A percentile compares a stretch with the other conserved stretches of the same genome.
Evolutionary conservation across 2,888 invertebrate species (phyloP).

Genomic region (Muschampia plurimacula): DNA sequence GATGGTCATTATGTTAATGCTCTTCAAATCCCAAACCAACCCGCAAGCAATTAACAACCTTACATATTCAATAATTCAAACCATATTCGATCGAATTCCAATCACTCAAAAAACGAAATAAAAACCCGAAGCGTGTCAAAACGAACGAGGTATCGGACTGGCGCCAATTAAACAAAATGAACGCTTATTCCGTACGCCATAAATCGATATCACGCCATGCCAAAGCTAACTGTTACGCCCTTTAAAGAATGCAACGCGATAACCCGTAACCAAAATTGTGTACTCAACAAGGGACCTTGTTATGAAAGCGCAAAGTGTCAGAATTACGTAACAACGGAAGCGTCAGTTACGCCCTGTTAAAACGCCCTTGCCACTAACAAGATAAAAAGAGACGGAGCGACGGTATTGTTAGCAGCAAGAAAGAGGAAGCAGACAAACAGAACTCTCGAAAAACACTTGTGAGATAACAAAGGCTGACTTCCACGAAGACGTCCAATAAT

Average conservation of each 20-base stretch:
- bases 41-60: slow-evolving; percentile 62
- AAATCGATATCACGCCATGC: slow-evolving; percentile 80
- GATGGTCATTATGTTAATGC: slow-evolving; percentile 82
- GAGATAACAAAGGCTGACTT: slow-evolving; percentile 84
- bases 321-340: slow-evolving; percentile 81
- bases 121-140: slow-evolving; percentile 70
- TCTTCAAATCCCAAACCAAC: slow-evolving; percentile 63
- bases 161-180: slow-evolving; percentile 81
- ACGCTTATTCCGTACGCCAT: slow-evolving; percentile 78
- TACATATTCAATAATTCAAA: slow-evolving; percentile 55
- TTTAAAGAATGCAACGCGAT: slow-evolving; percentile 72
- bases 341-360: slow-evolving; percentile 82
- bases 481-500: slow-evolving; percentile 85
- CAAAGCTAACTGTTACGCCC: slow-evolving; percentile 74
- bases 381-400: slow-evolving; percentile 73
- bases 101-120: slow-evolving; percentile 55
- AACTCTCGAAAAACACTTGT: slow-evolving; percentile 85
- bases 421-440: slow-evolving; percentile 74
- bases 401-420: slow-evolving; percentile 59
- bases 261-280: slow-evolving; percentile 63
- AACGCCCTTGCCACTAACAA: slow-evolving; percentile 79
- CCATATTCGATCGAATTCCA: slow-evolving; percentile 55
- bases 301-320: slow-evolving; percentile 82
- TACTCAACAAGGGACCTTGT: slow-evolving; percentile 81
- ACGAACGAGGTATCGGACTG: slow-evolving; percentile 71